A percentile compares a stretch with the other conserved stretches of the same genome.
These are phyloP conservation scores for Ivindomyrus marchei DNA, from an alignment of 2,113 vertebrate species.

Conservation along the genomic window DNA sequence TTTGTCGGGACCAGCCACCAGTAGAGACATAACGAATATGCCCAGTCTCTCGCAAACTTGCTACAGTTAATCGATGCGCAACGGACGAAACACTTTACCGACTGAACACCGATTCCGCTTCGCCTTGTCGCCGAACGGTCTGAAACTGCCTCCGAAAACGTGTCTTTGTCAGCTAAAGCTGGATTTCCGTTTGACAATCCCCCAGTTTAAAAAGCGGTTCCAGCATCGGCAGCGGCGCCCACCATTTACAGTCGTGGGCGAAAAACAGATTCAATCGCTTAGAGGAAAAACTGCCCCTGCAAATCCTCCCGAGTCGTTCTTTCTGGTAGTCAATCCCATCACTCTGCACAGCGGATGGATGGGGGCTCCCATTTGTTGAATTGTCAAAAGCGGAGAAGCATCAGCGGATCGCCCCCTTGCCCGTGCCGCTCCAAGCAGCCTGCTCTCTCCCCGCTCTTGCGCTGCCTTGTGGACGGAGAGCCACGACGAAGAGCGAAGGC, in stretches of 20 bases:
- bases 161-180: not conserved
- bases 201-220: not conserved
- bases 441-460: not conserved
- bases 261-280: not conserved
- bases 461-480: slow-evolving; percentile 4
- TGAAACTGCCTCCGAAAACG: not conserved
- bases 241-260: not conserved
- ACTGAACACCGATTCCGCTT: not conserved
- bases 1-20: not conserved
- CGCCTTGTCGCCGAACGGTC: not conserved
- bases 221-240: not conserved
- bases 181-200: not conserved
- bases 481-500: not conserved
- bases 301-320: not conserved
- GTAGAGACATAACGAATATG: not conserved
- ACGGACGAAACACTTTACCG: not conserved
- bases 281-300: not conserved
- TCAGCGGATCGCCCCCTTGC: not conserved
- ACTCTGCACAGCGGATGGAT: not conserved
- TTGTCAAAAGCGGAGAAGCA: not conserved
- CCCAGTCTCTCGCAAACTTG: slow-evolving; percentile 6
- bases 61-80: not conserved
- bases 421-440: not conserved
- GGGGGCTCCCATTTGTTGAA: not conserved
- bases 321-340: not conserved